Evolutionary conservation across 2,888 invertebrate species (phyloP).

Genomic region (Molorchus minor): DNA sequence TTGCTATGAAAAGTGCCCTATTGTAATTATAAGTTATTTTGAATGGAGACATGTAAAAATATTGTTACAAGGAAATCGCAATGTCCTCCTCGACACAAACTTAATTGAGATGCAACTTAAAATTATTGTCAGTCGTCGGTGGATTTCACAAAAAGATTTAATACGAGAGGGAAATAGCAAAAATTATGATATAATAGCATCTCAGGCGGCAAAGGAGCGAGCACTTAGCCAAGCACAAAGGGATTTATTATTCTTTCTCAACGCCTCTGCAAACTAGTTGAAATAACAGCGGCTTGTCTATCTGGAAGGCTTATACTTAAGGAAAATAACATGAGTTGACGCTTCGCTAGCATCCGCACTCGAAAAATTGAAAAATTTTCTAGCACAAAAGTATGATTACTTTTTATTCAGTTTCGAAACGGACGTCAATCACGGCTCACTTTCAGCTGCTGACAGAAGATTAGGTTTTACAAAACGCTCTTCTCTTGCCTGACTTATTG

Average conservation of each 20-base stretch:
- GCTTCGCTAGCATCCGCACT: conserved; percentile 12
- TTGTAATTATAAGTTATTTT: no score
- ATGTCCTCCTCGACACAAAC: neutral
- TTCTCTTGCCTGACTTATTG: conserved; percentile 25
- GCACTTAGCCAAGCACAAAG: conserved; percentile 43
- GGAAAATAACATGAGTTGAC: conserved; percentile 29
- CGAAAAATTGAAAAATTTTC: conserved; percentile 36
- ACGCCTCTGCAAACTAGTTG: conserved; percentile 49
- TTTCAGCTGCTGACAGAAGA: conserved; percentile 21
- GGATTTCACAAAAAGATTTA: conserved; percentile 5
- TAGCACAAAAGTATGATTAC: conserved; percentile 40
- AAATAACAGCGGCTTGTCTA: conserved; percentile 52
- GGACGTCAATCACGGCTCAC: conserved; percentile 19
- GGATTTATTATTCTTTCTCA: conserved; percentile 48
- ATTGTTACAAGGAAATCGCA: no score
- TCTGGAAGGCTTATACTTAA: conserved; percentile 41
- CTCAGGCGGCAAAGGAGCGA: conserved; percentile 33
- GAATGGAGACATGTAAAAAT: no score
- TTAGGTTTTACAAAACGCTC: conserved; percentile 23
- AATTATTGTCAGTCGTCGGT: conserved; percentile 8
- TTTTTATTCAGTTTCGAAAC: conserved; percentile 29
- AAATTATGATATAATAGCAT: conserved; percentile 45
- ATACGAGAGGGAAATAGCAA: conserved; percentile 26
- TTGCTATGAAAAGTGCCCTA: no score
- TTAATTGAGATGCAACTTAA: conserved; percentile 11